Evolutionary conservation across 1,140 invertebrate genomes (phyloP).

Genomic region (Aphis gossypii): DNA sequence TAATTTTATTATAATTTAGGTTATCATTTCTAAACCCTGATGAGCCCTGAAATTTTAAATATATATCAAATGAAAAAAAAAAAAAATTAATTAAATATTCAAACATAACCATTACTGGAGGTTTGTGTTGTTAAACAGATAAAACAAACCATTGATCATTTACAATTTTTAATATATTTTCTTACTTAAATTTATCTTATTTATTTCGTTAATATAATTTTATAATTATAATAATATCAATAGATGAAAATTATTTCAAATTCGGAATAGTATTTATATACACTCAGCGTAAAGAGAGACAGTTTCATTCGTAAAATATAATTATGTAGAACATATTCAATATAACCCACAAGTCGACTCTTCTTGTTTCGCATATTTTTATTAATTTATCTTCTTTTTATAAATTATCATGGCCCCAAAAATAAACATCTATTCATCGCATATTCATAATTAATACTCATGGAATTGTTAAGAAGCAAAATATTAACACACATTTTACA

Average conservation of each 20-base stretch:
- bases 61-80: neutral
- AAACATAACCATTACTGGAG: neutral
- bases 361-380: neutral
- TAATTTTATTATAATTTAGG: neutral
- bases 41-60: neutral
- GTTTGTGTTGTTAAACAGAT: neutral
- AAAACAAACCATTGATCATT: neutral
- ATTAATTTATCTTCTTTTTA: neutral
- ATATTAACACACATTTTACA: neutral
- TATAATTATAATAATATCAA: neutral
- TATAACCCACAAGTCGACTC: neutral
- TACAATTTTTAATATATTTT: neutral
- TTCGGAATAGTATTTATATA: too few relatives aligned
- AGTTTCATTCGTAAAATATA: neutral
- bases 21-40: neutral
- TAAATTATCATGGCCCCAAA: neutral
- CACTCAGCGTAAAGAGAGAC: neutral
- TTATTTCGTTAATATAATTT: neutral
- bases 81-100: neutral
- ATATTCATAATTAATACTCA: neutral
- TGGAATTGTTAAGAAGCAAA: neutral
- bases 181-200: neutral
- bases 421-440: neutral
- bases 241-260: neutral
- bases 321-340: slow-evolving; percentile 21